Evolutionary conservation across 2,888 invertebrate genomes (phyloP).

Genomic region (Tuta absoluta): DNA sequence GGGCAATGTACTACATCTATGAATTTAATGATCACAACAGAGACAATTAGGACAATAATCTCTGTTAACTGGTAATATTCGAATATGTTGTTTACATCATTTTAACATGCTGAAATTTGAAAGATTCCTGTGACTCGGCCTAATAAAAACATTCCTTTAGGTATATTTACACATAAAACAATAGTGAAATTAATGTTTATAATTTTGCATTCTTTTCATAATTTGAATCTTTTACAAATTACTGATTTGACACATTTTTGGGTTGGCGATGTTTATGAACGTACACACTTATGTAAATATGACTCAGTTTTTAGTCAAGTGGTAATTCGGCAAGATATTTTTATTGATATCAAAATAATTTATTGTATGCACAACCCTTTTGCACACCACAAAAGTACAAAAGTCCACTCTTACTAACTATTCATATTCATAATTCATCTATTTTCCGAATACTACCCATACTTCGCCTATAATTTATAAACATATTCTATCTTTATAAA

Average conservation of each 20-base stretch:
- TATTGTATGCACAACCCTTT: conserved; percentile 61
- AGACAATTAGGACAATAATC: too few species aligned
- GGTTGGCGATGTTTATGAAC: conserved; percentile 37
- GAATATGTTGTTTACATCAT: not conserved
- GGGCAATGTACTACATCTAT: too few species aligned
- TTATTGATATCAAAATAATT: conserved; percentile 37
- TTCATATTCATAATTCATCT: conserved; percentile 60
- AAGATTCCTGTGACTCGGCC: conserved; percentile 39
- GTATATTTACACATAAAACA: conserved; percentile 49
- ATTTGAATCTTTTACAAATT: conserved; percentile 32
- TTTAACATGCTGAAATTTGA: conserved; percentile 1
- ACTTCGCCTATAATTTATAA: conserved; percentile 67
- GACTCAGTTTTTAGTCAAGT: not conserved
- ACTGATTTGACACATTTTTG: conserved; percentile 59
- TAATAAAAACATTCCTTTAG: conserved; percentile 40
- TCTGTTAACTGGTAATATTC: too few species aligned
- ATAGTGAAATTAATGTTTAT: conserved; percentile 39
- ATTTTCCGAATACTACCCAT: conserved; percentile 72
- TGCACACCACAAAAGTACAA: conserved; percentile 76
- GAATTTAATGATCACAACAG: too few species aligned
- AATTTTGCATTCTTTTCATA: conserved; percentile 30
- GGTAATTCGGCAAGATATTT: conserved; percentile 27
- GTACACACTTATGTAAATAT: conserved; percentile 38
- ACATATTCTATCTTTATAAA: conserved; percentile 74
- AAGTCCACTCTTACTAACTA: conserved; percentile 66